A percentile compares a stretch with the other conserved stretches of the same genome.
These are phyloP conservation scores for Aphelinus atriplicis DNA, from an alignment of 1,140 invertebrate genomes.

Conservation along the genomic window DNA sequence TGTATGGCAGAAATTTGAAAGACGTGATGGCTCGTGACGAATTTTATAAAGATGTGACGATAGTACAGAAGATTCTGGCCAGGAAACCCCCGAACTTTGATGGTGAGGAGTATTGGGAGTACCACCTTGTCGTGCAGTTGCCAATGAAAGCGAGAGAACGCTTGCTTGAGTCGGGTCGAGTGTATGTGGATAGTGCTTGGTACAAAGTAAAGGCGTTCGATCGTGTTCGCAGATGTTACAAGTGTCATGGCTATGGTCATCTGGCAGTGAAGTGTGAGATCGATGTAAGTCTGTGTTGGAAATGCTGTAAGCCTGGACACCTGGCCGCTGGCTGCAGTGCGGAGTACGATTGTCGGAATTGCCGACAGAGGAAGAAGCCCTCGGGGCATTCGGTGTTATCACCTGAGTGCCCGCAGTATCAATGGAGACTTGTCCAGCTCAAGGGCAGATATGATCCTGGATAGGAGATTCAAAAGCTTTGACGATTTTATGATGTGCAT, in stretches of 20 bases:
- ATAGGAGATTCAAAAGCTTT: no score
- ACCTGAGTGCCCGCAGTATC: not conserved
- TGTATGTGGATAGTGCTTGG: conserved; percentile 1
- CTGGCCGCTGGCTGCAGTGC: not conserved
- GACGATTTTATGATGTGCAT: no score
- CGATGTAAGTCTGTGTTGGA: not conserved
- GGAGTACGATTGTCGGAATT: not conserved
- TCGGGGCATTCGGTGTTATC: not conserved
- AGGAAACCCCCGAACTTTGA: no score
- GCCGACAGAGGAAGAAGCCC: not conserved
- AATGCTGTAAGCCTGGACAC: not conserved
- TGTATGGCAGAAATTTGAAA: not conserved
- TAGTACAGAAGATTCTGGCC: not conserved
- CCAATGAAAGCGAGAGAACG: not conserved
- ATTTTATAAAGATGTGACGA: not conserved
- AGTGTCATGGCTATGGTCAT: not conserved
- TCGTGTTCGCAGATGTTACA: not conserved
- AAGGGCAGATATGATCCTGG: no score
- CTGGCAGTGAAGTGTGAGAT: not conserved
- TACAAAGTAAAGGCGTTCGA: not conserved
- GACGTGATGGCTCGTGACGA: not conserved
- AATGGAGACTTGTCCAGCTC: conserved; percentile 5
- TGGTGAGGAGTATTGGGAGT: not conserved
- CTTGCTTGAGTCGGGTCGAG: not conserved
- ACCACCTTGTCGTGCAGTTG: not conserved